Percentiles rank a stretch among this genome's conserved stretches.
These are phyloP conservation scores for Hyposoter dolosus DNA, from an alignment of 2,888 invertebrate species.

Conservation along the genomic window DNA sequence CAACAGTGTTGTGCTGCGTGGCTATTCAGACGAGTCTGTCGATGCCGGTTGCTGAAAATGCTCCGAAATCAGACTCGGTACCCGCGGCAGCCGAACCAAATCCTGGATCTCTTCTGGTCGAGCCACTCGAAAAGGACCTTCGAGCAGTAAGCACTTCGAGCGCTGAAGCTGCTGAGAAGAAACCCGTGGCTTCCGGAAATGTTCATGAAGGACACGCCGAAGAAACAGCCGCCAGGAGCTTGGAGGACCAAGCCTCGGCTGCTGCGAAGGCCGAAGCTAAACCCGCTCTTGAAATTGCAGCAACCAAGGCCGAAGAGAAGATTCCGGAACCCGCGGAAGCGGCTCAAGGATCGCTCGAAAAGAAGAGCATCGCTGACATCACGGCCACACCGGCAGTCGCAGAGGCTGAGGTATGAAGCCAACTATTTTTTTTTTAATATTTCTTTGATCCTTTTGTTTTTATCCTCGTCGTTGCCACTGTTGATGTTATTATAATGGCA, in stretches of 20 bases:
- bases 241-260: not conserved
- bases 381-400: not conserved
- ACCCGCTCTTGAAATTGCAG: conserved; percentile 31
- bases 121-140: conserved; percentile 75
- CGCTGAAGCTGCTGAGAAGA: conserved; percentile 81
- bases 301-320: conserved; percentile 21
- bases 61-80: conserved; percentile 55
- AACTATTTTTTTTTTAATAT: not conserved
- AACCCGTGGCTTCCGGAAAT: conserved; percentile 62
- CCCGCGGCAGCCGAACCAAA: conserved; percentile 46
- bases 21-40: conserved; percentile 86
- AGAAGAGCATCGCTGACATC: conserved; percentile 31
- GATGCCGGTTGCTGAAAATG: conserved; percentile 85
- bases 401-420: not conserved
- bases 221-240: conserved; percentile 50
- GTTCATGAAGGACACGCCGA: conserved; percentile 70
- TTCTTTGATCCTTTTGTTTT: not conserved
- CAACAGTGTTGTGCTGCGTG: conserved; percentile 86
- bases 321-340: not conserved
- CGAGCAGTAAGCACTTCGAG: conserved; percentile 59
- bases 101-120: conserved; percentile 69
- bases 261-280: conserved; percentile 24
- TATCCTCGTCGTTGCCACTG: not conserved
- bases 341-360: not conserved
- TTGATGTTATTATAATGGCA: not conserved